These are phyloP conservation scores for Apocrypta bakeri DNA, from an alignment of 1,140 invertebrate species.

Conservation along the genomic window DNA sequence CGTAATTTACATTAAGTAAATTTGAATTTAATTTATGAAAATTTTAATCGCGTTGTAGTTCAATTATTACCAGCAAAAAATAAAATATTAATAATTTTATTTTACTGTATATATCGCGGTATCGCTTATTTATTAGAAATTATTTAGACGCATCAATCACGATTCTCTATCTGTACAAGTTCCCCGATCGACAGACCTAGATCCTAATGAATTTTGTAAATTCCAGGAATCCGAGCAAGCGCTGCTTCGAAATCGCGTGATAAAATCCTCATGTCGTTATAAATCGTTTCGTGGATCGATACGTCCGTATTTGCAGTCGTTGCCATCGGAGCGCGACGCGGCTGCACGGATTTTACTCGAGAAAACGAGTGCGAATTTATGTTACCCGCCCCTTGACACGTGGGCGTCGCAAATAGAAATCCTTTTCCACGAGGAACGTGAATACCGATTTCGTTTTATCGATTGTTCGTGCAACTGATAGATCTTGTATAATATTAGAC, in stretches of 20 bases:
- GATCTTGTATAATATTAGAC: no score
- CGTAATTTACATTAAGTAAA: no score
- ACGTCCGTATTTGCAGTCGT: not conserved
- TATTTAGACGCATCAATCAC: not conserved
- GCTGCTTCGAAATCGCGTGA: not conserved
- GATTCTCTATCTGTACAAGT: not conserved
- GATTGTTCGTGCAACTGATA: no score
- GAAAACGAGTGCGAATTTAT: slow-evolving; percentile 30
- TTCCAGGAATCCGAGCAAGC: not conserved
- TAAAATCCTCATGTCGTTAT: slow-evolving; percentile 20
- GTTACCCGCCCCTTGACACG: slow-evolving; percentile 7
- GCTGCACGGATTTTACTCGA: slow-evolving; percentile 17
- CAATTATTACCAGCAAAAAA: no score
- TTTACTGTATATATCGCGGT: no score
- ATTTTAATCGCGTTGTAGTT: no score
- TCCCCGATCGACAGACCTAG: not conserved
- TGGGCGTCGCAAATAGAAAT: not conserved
- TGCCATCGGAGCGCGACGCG: not conserved
- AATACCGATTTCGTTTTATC: no score
- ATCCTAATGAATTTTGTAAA: slow-evolving; percentile 17
- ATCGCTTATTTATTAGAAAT: no score
- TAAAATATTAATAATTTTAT: no score
- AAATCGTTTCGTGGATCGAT: slow-evolving; percentile 18
- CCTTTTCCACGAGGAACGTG: no score
- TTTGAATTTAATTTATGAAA: no score